phyloP scores from a whole-genome alignment of 2,797 vertebrate species.

The Notolabrus celidotus region DNA sequence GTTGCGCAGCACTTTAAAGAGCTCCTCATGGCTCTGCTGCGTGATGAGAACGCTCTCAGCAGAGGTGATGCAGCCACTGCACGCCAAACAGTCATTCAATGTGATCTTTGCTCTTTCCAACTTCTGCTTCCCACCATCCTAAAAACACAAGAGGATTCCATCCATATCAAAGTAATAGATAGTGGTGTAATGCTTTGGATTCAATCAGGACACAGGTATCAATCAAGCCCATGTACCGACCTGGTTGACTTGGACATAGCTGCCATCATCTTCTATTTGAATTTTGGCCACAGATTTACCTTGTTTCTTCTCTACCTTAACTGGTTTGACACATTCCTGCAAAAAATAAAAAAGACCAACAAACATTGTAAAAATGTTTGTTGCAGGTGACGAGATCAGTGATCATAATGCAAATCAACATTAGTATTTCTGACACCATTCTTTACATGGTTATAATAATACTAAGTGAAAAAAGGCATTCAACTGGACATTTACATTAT shows the following conservation, averaged over 20 bases:
- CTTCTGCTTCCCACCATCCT: constrained; percentile 91
- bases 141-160: background rate
- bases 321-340: constrained; percentile 95
- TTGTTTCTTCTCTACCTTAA: constrained; percentile 90
- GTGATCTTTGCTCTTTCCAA: constrained; percentile 95
- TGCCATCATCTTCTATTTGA: constrained; percentile 94
- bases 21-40: constrained; percentile 94
- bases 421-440: no score
- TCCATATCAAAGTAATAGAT: background rate
- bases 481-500: no score
- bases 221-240: constrained; percentile 68
- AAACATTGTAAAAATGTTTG: no score
- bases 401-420: no score
- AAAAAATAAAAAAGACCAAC: constrained; percentile 29
- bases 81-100: constrained; percentile 95
- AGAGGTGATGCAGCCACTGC: constrained; percentile 97
- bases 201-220: background rate
- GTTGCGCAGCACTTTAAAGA: constrained; percentile 86
- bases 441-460: no score
- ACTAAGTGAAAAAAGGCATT: no score
- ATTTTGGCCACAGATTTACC: constrained; percentile 92
- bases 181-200: background rate
- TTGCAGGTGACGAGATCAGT: no score
- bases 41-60: constrained; percentile 94
- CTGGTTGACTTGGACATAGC: constrained; percentile 91